These are phyloP conservation scores for Empis livida DNA, from an alignment of 2,888 invertebrate species.

Conservation along the genomic window DNA sequence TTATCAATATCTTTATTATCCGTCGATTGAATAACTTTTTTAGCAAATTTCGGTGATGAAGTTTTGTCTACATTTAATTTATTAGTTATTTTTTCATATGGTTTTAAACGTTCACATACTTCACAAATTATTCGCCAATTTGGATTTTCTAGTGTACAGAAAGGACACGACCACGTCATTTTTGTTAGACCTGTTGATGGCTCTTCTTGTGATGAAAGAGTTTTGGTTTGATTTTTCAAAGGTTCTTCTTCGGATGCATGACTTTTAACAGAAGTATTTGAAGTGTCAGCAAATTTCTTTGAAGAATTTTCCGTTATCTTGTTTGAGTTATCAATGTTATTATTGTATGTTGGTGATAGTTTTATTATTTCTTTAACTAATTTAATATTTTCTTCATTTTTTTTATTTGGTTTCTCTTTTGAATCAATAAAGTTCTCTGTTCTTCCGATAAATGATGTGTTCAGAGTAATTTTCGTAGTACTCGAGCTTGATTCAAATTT, in stretches of 20 bases:
- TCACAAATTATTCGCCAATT: constrained; percentile 50
- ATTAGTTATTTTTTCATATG: constrained; percentile 21
- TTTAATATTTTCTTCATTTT: too few species aligned
- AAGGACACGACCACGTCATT: constrained; percentile 42
- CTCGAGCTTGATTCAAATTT: constrained; percentile 39
- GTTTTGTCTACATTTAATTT: neutral
- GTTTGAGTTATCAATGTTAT: constrained; percentile 11
- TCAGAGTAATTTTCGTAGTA: constrained; percentile 8
- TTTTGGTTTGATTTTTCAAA: neutral
- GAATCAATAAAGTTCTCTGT: constrained; percentile 7
- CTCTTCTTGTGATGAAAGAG: too few species aligned
- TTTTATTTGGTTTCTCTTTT: too few species aligned
- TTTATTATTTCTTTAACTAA: neutral
- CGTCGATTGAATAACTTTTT: neutral
- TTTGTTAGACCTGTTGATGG: constrained; percentile 4
- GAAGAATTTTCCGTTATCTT: neutral
- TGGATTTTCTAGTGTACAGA: constrained; percentile 46
- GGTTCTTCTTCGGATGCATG: too few species aligned
- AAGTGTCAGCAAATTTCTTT: too few species aligned
- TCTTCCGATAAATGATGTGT: constrained; percentile 11
- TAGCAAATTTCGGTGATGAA: neutral
- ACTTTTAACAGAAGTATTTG: too few species aligned
- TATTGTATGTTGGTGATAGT: neutral
- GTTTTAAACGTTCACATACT: constrained; percentile 43
- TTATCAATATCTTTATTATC: neutral